Conservation (phyloP, 2,113 vertebrate species). For the Tachysurus vachellii region DNA sequence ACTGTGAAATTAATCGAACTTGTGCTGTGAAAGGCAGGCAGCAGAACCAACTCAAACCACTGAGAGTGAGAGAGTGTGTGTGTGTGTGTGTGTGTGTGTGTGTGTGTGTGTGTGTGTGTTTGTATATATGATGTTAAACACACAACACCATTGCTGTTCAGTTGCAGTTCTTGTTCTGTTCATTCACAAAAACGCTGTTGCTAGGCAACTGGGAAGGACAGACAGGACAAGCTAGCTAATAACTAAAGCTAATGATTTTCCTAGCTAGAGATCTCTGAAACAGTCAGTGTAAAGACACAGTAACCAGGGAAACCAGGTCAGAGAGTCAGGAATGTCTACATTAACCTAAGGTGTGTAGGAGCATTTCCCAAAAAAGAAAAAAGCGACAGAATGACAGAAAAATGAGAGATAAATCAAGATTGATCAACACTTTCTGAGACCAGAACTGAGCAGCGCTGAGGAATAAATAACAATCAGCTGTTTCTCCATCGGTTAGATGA, state of each 20-base stretch:
- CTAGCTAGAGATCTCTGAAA: not conserved
- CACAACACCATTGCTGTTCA: not conserved
- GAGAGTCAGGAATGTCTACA: not conserved
- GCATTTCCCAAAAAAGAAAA: not conserved
- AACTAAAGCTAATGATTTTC: not conserved
- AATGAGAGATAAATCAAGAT: too few species aligned
- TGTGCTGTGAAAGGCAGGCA: conserved; percentile 61
- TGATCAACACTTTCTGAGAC: too few species aligned
- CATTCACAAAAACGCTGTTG: not conserved
- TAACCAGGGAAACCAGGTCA: not conserved
- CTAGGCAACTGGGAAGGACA: not conserved
- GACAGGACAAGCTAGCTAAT: not conserved
- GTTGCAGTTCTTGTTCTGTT: not conserved
- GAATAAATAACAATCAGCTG: too few species aligned
- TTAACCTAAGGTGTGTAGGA: not conserved
- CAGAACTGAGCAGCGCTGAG: too few species aligned
- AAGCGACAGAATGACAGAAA: too few species aligned
- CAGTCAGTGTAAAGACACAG: too few species aligned
- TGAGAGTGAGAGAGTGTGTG: conserved; percentile 36
- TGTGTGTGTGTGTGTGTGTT: conserved; percentile 32
- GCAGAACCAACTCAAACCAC: conserved; percentile 57
- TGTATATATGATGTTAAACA: not conserved
- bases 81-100: conserved; percentile 31
- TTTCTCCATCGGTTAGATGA: too few species aligned
- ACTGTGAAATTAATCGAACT: conserved; percentile 79